phyloP scores from a whole-genome alignment of 37 sponge, comb jelly and placozoan species.

The Aplysina aerophoba region DNA sequence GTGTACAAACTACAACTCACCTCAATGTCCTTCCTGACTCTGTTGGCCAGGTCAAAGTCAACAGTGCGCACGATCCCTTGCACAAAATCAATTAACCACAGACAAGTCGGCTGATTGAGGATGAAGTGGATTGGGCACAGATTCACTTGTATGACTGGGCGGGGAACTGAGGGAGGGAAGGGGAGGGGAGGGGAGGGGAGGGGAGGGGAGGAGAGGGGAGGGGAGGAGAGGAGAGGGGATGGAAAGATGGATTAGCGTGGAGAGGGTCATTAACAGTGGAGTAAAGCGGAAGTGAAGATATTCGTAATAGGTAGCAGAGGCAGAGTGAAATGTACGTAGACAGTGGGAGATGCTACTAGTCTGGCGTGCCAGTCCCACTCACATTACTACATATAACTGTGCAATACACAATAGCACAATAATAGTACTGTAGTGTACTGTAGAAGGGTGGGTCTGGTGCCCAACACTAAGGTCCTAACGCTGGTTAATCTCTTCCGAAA shows the following conservation, averaged over 20 bases:
- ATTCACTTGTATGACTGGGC: conserved; percentile 72
- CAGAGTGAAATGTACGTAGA: too few species aligned
- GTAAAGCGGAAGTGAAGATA: too few species aligned
- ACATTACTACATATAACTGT: too few species aligned
- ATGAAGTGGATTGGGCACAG: conserved; percentile 73
- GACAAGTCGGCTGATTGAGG: conserved; percentile 69
- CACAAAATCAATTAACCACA: conserved; percentile 83
- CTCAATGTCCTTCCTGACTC: conserved; percentile 16
- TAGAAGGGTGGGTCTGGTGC: too few species aligned
- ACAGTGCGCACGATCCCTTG: conserved; percentile 62
- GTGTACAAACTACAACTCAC: neutral
- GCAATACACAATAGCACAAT: too few species aligned
- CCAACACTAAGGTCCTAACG: too few species aligned
- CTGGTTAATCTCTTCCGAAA: too few species aligned
- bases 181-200: neutral
- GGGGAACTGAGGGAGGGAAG: conserved; percentile 57
- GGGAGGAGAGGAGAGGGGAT: neutral
- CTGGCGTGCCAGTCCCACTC: too few species aligned
- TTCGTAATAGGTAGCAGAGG: too few species aligned
- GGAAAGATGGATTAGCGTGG: neutral
- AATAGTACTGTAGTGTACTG: too few species aligned
- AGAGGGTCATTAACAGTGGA: too few species aligned
- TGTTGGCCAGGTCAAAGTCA: conserved; percentile 64
- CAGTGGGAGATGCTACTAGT: too few species aligned
- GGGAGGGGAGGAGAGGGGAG: neutral